Conservation (phyloP, 1,140 invertebrate genomes). For the Drosophila micromelanica region DNA sequence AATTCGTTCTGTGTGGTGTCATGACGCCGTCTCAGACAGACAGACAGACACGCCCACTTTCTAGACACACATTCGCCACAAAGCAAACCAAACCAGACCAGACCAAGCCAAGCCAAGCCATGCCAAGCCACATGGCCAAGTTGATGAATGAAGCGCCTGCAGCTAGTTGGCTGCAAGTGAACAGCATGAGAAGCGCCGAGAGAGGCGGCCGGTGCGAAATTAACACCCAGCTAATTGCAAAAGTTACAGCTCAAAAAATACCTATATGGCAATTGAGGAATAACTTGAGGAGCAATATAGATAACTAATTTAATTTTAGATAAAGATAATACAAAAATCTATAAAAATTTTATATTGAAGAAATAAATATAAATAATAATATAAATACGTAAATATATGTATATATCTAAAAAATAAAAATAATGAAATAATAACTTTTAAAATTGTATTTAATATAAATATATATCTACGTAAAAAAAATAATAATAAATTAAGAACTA, state of each 20-base stretch:
- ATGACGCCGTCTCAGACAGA: background rate
- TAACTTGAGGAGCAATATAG: too few relatives aligned
- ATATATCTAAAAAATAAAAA: too few relatives aligned
- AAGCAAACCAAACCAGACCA: constrained; percentile 13
- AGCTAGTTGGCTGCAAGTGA: background rate
- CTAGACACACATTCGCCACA: constrained; percentile 5
- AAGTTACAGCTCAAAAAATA: background rate
- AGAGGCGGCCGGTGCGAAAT: constrained; percentile 3
- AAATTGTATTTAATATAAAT: too few relatives aligned
- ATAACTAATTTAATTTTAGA: too few relatives aligned
- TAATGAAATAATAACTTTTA: too few relatives aligned
- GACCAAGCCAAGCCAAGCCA: constrained; percentile 11
- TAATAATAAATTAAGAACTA: too few relatives aligned
- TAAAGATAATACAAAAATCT: too few relatives aligned
- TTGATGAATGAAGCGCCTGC: constrained; percentile 8
- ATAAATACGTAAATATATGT: too few relatives aligned
- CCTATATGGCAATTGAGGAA: too few relatives aligned
- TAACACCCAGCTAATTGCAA: background rate
- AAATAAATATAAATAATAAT: too few relatives aligned
- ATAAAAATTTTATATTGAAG: too few relatives aligned
- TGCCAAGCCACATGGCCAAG: background rate
- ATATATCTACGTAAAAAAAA: too few relatives aligned
- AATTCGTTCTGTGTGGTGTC: constrained; percentile 10
- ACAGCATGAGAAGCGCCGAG: constrained; percentile 26
- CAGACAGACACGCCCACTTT: constrained; percentile 16